These are phyloP conservation scores for Deroplatys truncata DNA, from an alignment of 2,888 invertebrate genomes.

Conservation along the genomic window DNA sequence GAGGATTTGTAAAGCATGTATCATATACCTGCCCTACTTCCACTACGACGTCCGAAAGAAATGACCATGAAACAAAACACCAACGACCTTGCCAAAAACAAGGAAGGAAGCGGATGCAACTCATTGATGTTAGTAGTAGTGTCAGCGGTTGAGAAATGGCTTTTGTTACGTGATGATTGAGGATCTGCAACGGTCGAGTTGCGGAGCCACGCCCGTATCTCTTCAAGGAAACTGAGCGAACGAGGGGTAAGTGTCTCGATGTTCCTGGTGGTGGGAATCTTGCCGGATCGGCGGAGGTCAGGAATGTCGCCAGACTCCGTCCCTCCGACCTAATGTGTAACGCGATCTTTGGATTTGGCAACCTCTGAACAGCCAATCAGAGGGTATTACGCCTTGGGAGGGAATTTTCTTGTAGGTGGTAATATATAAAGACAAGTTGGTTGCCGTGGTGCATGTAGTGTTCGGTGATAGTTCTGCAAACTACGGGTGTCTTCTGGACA, in stretches of 20 bases:
- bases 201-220: not conserved
- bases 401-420: not conserved
- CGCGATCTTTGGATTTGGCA: constrained; percentile 19
- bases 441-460: not conserved
- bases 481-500: not conserved
- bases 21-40: no score
- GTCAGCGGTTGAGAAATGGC: not conserved
- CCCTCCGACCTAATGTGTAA: constrained; percentile 1
- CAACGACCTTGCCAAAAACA: not conserved
- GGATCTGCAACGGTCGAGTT: not conserved
- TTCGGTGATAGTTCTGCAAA: not conserved
- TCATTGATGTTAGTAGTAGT: not conserved
- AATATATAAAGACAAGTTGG: constrained; percentile 2
- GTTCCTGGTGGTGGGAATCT: constrained; percentile 4
- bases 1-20: no score
- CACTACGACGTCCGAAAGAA: not conserved
- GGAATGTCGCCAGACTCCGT: not conserved
- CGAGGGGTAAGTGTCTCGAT: not conserved
- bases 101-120: not conserved
- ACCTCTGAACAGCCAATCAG: not conserved
- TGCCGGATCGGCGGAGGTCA: constrained; percentile 8
- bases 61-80: not conserved
- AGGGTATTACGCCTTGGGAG: not conserved
- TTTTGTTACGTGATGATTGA: not conserved
- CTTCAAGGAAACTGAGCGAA: not conserved